Evolutionary conservation across 2,113 vertebrate species (phyloP).

Genomic region (Cryptotis parvus): DNA sequence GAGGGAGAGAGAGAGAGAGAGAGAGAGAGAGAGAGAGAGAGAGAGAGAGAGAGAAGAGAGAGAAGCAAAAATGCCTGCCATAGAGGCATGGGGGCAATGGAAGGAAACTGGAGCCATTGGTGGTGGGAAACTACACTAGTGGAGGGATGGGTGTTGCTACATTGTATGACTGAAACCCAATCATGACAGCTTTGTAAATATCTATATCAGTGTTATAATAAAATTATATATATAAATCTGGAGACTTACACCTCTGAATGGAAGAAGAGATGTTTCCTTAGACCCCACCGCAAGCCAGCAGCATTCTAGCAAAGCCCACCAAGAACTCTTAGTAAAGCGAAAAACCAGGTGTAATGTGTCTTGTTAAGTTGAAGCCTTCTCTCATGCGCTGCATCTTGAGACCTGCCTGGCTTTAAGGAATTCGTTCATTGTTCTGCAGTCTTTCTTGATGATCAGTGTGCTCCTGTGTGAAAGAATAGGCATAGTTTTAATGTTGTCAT

Average conservation of each 20-base stretch:
- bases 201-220: too few relatives aligned
- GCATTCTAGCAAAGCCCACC: not conserved
- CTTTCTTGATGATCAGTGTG: not conserved
- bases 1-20: too few relatives aligned
- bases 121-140: too few relatives aligned
- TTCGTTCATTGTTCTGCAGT: not conserved
- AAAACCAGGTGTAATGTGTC: not conserved
- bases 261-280: constrained; percentile 52
- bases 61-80: too few relatives aligned
- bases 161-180: too few relatives aligned
- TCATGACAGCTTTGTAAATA: too few relatives aligned
- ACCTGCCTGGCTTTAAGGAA: not conserved
- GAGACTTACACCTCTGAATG: not conserved
- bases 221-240: too few relatives aligned
- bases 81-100: too few relatives aligned
- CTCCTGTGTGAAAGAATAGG: not conserved
- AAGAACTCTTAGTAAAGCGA: constrained; percentile 44
- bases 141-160: too few relatives aligned
- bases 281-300: not conserved
- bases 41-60: too few relatives aligned
- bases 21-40: too few relatives aligned
- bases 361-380: constrained; percentile 4
- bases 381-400: not conserved
- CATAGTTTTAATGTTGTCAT: not conserved
- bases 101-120: too few relatives aligned